Conservation (phyloP, 2,888 invertebrate genomes). For the Dicyrtomina minuta region DNA sequence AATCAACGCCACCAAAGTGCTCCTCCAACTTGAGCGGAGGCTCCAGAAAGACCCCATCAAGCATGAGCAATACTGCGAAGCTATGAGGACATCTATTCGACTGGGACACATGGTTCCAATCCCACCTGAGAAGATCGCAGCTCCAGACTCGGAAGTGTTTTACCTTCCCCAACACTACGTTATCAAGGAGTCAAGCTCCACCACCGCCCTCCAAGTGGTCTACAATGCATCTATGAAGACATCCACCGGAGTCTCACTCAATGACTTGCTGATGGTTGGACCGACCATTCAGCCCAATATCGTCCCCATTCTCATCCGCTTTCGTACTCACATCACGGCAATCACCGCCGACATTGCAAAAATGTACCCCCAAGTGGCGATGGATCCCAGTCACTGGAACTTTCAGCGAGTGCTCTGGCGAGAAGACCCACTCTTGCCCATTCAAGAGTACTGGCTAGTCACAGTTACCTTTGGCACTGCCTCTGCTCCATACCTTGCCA, state of each 20-base stretch:
- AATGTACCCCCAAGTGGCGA: conserved; percentile 54
- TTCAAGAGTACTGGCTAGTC: conserved; percentile 41
- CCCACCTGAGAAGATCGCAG: conserved; percentile 13
- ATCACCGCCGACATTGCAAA: conserved; percentile 53
- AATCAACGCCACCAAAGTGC: neutral
- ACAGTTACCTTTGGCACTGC: conserved; percentile 55
- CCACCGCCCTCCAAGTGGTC: conserved; percentile 54
- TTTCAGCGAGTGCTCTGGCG: conserved; percentile 56
- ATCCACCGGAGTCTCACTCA: conserved; percentile 50
- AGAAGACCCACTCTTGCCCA: conserved; percentile 37
- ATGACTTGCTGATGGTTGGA: conserved; percentile 53
- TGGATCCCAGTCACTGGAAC: conserved; percentile 50
- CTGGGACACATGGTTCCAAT: conserved; percentile 49
- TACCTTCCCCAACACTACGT: conserved; percentile 55
- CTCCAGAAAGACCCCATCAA: neutral
- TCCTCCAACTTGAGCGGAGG: neutral
- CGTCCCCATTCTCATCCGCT: conserved; percentile 50
- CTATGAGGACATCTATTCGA: conserved; percentile 46
- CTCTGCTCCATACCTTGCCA: conserved; percentile 54
- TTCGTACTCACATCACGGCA: conserved; percentile 50
- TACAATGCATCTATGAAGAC: conserved; percentile 54
- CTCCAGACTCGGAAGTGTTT: conserved; percentile 9
- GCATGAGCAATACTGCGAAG: conserved; percentile 32
- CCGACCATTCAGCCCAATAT: conserved; percentile 53
- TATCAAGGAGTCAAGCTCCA: conserved; percentile 46